phyloP scores from a whole-genome alignment of 2,888 invertebrate genomes.

The Euclidia mi region DNA sequence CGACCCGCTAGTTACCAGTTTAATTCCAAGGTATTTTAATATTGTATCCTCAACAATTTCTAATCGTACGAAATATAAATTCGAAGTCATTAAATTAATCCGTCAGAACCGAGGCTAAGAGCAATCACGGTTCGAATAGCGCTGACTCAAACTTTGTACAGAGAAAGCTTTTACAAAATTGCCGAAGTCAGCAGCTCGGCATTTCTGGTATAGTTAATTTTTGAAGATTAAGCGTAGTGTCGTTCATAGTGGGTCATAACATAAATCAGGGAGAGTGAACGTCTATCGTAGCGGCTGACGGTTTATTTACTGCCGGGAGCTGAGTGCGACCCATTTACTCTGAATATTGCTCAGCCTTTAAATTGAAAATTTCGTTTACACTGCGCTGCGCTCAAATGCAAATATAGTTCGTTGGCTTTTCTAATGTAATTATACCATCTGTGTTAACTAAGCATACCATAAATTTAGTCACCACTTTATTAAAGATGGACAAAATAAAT shows the following conservation, averaged over 20 bases:
- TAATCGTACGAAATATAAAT: too few species aligned
- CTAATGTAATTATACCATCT: slow-evolving; percentile 12
- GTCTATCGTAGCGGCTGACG: slow-evolving; percentile 63
- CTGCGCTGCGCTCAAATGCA: slow-evolving; percentile 35
- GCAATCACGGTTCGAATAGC: slow-evolving; percentile 30
- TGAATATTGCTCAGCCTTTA: slow-evolving; percentile 48
- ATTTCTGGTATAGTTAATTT: slow-evolving; percentile 50
- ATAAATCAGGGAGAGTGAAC: slow-evolving; percentile 68
- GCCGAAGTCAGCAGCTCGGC: slow-evolving; percentile 22
- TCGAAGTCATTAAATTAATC: slow-evolving; percentile 25
- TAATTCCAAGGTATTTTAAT: too few species aligned
- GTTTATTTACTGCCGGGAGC: slow-evolving; percentile 61
- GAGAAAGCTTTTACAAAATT: slow-evolving; percentile 20
- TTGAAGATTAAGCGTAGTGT: slow-evolving; percentile 65
- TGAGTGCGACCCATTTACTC: slow-evolving; percentile 49
- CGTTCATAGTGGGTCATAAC: slow-evolving; percentile 66
- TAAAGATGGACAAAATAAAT: neutral
- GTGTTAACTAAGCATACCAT: slow-evolving; percentile 7
- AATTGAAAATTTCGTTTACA: slow-evolving; percentile 34
- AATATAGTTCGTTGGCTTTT: slow-evolving; percentile 16
- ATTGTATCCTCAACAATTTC: too few species aligned
- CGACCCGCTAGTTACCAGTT: too few species aligned
- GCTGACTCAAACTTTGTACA: slow-evolving; percentile 45
- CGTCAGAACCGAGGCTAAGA: slow-evolving; percentile 40
- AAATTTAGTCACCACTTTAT: neutral